Percentiles rank a stretch among this genome's conserved stretches.
Evolutionary conservation across 2,888 invertebrate species (phyloP).

Genomic region (Lomographa bimaculata): DNA sequence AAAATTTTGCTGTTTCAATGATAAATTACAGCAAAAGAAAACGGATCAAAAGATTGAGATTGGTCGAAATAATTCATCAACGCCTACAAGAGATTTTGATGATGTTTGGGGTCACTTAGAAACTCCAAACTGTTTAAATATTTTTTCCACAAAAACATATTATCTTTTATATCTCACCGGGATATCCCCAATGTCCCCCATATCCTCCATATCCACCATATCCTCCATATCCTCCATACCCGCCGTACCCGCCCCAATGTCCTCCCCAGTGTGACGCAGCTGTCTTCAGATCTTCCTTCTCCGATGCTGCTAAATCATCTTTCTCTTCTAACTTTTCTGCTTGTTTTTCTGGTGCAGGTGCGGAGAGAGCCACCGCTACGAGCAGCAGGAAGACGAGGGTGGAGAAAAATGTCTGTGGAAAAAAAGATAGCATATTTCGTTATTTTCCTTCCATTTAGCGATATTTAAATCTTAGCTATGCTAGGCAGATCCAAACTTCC

Average conservation of each 20-base stretch:
- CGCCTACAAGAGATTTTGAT: no score
- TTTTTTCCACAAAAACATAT: no score
- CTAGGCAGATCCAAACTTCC: no score
- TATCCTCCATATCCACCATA: constrained; percentile 40
- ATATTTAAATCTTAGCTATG: no score
- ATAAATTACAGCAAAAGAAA: no score
- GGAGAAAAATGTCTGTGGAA: constrained; percentile 51
- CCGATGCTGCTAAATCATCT: constrained; percentile 50
- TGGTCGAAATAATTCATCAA: no score
- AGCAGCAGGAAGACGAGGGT: constrained; percentile 49
- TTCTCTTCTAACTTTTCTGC: constrained; percentile 36
- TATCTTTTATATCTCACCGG: constrained; percentile 31
- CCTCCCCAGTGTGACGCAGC: constrained; percentile 71
- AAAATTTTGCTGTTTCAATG: no score
- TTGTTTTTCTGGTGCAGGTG: constrained; percentile 51
- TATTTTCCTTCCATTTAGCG: no score
- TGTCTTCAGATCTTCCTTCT: constrained; percentile 68
- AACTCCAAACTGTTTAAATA: no score
- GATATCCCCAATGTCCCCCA: constrained; percentile 11
- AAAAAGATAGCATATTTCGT: no score
- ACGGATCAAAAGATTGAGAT: no score
- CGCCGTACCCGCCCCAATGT: constrained; percentile 47
- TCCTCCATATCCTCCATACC: constrained; percentile 41
- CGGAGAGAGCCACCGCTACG: constrained; percentile 51
- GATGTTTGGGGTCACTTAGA: no score